Evolutionary conservation across 2,797 vertebrate species (phyloP), one percentile per base, ranked within the genome.

Genomic region (Cirrhinus molitorella): DNA sequence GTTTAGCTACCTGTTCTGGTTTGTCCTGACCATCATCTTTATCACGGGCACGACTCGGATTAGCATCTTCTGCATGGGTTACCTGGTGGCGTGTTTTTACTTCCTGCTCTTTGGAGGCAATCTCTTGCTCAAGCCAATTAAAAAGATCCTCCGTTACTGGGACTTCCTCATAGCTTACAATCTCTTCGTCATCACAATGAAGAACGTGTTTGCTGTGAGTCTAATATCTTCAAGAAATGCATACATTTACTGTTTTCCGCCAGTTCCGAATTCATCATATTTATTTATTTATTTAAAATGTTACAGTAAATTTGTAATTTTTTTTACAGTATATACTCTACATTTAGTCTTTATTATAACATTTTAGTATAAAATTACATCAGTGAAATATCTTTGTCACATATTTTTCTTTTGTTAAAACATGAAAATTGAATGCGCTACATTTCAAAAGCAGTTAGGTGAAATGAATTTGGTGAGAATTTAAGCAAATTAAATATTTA

Each of bases 1-100:
- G 93, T 99, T 99, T 90, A 99, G 98, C 94, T 99, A 99, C 92
- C 94, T 99, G 86, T 99, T 99, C 95, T 99, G 98, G 98, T 99
- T 99, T 34, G 98, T 99, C 82, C 96, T 99, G 88, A 99, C 98
- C 72, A 97, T 99, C 92, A 98, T 99, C 94, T 99, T 99, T 94
- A 97, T 99, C 90, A 99, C 98, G 0, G 98, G 98, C n/a, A 99
- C 98, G 1, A 99, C 98, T 0, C 95, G 98, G 37, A 99, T 99
- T 94, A 99, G 97, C 85, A 93, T 99, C 91, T 99, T 99, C 92
- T 99, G 98, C 78, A 99, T 99, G 98, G 98, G 98, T 19, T 99
- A 99, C 92, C 93, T 99, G 91, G 97, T 99, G 91, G 98, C 98
- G 82, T 99, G 98, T 89, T 99, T 99, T 92, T 99, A 99, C 91